Percentiles rank a stretch among this genome's conserved stretches.
These are phyloP conservation scores for Temnothorax longispinosus DNA, from an alignment of 1,140 invertebrate genomes.

Conservation along the genomic window DNA sequence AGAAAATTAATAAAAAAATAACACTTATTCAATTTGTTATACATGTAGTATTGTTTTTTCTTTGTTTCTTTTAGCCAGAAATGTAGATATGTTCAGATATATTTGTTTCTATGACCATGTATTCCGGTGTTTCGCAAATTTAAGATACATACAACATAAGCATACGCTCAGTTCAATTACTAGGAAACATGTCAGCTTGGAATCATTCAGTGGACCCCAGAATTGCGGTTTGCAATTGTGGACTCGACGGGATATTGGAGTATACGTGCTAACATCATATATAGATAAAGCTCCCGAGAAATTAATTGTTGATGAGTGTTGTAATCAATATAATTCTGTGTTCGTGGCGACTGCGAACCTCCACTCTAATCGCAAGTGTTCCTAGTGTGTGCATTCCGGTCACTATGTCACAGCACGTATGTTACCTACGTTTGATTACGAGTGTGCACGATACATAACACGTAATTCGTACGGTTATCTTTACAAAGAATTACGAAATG, in stretches of 20 bases:
- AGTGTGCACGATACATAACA: not conserved
- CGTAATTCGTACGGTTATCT: not conserved
- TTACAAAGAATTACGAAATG: not conserved
- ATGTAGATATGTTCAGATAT: not conserved
- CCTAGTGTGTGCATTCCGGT: slow-evolving; percentile 61
- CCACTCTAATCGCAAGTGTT: slow-evolving; percentile 69
- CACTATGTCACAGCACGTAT: not conserved
- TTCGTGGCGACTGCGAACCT: slow-evolving; percentile 50
- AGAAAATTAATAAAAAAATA: slow-evolving; percentile 11
- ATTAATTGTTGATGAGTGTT: slow-evolving; percentile 71
- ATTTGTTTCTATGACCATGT: not conserved
- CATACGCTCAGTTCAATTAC: slow-evolving; percentile 33
- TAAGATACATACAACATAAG: not conserved
- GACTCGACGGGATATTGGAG: slow-evolving; percentile 39
- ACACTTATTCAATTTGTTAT: not conserved
- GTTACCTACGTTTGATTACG: slow-evolving; percentile 42
- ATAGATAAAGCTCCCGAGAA: slow-evolving; percentile 56
- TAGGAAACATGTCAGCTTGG: slow-evolving; percentile 8
- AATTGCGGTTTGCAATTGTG: slow-evolving; percentile 50
- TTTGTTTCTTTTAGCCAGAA: not conserved
- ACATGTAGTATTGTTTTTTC: not conserved
- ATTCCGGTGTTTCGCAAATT: not conserved
- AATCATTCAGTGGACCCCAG: slow-evolving; percentile 23
- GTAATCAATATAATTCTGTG: slow-evolving; percentile 58
- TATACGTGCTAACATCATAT: slow-evolving; percentile 20